Base-by-base conservation (phyloP, 1,140 invertebrate genomes). In the Aphelinus atriplicis region DNA sequence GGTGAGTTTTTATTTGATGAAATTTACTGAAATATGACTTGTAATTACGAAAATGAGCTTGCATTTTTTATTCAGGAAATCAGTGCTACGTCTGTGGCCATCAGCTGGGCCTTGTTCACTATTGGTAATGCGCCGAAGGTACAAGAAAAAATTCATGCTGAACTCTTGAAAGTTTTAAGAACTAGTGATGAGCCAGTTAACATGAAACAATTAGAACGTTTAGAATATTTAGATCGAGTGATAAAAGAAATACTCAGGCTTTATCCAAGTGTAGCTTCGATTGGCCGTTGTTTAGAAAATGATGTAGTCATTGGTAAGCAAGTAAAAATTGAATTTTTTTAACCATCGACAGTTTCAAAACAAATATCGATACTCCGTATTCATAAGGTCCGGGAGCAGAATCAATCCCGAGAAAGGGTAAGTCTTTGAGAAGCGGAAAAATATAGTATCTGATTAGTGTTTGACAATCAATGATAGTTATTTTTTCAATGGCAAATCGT, bases 81-180 rank as follows among this genome's bases (percentile, higher is more conserved):
- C 50, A 93, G 94, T 76, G 94, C 93, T 10, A 93, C 93, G n/a
- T 87, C 90, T 0, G 84, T 88, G 45, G 90, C 85, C 1, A 86
- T 93, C 1, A 84, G 83, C 53, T 93, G 91, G 86, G 82, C 89
- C 2, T 73, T 73, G 58, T 75, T 48, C 58, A 46, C 67, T 62
- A 56, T 93, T 61, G 89, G 90, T 2, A 80, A 86, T 75, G 81
- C 91, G 84, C 88, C 88, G 0, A 86, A 91, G 58, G 84, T 90
- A 56, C 93, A 94, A 80, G 84, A 90, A 46, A 92, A 90, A 78
- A 80, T 92, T 26, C 90, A 89, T 58, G 85, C 92, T 64, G 93
- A 95, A 85, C 79, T 93, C 9, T 79, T 90, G 46, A 80, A 87
- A 62, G 84, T 93, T 3, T 88, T 93, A 76, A 90, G 89, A 3